Base-by-base conservation (phyloP, 2,888 invertebrate genomes). In the Drosophila robusta region DNA sequence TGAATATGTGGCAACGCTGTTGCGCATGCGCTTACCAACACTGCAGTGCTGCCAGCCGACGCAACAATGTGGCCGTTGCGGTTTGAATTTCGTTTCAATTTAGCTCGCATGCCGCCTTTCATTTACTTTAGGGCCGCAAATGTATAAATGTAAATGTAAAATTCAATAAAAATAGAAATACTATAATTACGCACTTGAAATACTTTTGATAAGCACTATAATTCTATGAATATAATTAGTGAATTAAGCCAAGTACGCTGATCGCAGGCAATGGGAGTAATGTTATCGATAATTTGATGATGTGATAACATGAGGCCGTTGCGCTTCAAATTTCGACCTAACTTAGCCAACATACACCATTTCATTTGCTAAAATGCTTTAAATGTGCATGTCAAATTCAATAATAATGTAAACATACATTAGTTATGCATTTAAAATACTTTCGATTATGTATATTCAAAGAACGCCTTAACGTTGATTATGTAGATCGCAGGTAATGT, bases 1-100 rank as follows among this genome's bases (percentile, higher is more conserved):
- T 51, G 39, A 62, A 47, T 60, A 34, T 46, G 26, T 72, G 81
- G 87, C 81, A 86, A 74, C 86, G 63, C 67, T 44, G 45, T 54
- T 65, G 70, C 70, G 67, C 68, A 11, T 54, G 76, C 69, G 66
- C 55, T 44, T 42, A 4, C 6, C 46, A 63, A 26, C 68, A 60
- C 55, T 62, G 29, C 32, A 64, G 64, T 42, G 68, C 5, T 73
- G 75, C 78, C 73, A 73, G 54, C 14, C 12, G 50, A 11, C 18
- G 38, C 44, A 38, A 32, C 32, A 38, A n/a, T 4, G 4, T 11
- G 34, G 5, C 57, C 56, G 78, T 73, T 77, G 39, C 9, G 1
- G 18, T 77, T 75, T 72, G 14, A 75, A 76, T 56, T 14, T 16
- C 4, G 1, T 3, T 32, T 29, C 0, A 16, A 18, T 5, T 12